Conservation (phyloP, 2,113 vertebrate species). For the Cyprinodon variegatus region DNA sequence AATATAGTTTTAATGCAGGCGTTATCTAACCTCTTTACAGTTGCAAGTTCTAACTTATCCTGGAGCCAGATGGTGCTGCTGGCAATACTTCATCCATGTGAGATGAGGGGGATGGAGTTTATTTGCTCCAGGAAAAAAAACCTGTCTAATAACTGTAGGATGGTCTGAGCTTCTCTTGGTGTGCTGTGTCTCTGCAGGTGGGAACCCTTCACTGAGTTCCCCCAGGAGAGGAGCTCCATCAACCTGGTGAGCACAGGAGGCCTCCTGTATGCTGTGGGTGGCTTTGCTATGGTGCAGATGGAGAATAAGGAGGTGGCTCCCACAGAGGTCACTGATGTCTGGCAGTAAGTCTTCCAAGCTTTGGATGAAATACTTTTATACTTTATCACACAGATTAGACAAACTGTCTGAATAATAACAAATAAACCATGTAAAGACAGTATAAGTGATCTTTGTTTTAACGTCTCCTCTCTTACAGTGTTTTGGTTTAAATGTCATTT, state of each 20-base stretch:
- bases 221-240: slow-evolving; percentile 96
- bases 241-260: slow-evolving; percentile 86
- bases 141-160: neutral
- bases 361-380: neutral
- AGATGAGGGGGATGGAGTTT: no score
- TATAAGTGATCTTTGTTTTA: no score
- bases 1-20: no score
- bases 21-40: no score
- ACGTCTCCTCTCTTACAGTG: no score
- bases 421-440: no score
- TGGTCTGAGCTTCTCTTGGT: neutral
- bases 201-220: slow-evolving; percentile 92
- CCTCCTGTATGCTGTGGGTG: slow-evolving; percentile 91
- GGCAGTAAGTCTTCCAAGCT: slow-evolving; percentile 89
- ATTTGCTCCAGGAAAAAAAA: neutral
- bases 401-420: neutral
- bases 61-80: no score
- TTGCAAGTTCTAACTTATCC: no score
- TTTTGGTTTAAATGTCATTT: no score
- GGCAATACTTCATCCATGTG: no score
- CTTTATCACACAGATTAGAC: neutral
- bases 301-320: slow-evolving; percentile 94
- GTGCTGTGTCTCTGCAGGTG: slow-evolving; percentile 79
- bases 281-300: slow-evolving; percentile 93
- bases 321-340: slow-evolving; percentile 95